Evolutionary conservation across 2,113 vertebrate species (phyloP), one percentile per base, ranked within the genome.

Genomic region (Eptesicus fuscus): DNA sequence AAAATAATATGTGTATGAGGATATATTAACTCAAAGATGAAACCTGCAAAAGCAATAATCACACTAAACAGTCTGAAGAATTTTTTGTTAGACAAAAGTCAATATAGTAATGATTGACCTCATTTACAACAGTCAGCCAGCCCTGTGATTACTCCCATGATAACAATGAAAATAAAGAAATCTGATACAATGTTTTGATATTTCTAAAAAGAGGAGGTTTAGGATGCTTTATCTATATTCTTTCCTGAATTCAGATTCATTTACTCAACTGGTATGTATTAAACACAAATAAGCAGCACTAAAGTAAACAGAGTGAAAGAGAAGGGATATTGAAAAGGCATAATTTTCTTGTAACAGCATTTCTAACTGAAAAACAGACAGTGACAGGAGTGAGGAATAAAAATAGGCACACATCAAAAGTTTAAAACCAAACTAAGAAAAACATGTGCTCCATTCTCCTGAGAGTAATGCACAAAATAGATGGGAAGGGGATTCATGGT

Each of bases 61-160:
- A 78, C 13, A 53, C 35, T 22, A 83, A 83, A 77, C 35, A 78
- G 67, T 73, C 28, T 11, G 14, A 47, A 93, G 37, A 74, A 59
- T 42, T 35, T 87, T 94, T 70, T 78, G 69, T 94, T 78, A 85
- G 73, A 83, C 53, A 85, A 85, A 95, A 51, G 56, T 95, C 42
- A 1, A 93, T 67, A 71, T 1, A 40, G 40, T 93, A 88, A 83
- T 90, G 91, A 96, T 49, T 94, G 91, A 96, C 96, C 95, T 95
- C 59, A 78, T 88, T 93, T 82, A 78, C 17, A 73, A 51, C 23
- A 78, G 49, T 30, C 49, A 84, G 89, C 12, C 37, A 76, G 49
- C 37, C 42, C 78, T 83, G 73, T 73, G 82, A 88, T 84, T 42
- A 51, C 23, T 63, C 51, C 73, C 30, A 84, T 0, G 22, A 91